Base-by-base conservation (phyloP, 2,797 vertebrate genomes). In the Macrochelys suwanniensis region DNA sequence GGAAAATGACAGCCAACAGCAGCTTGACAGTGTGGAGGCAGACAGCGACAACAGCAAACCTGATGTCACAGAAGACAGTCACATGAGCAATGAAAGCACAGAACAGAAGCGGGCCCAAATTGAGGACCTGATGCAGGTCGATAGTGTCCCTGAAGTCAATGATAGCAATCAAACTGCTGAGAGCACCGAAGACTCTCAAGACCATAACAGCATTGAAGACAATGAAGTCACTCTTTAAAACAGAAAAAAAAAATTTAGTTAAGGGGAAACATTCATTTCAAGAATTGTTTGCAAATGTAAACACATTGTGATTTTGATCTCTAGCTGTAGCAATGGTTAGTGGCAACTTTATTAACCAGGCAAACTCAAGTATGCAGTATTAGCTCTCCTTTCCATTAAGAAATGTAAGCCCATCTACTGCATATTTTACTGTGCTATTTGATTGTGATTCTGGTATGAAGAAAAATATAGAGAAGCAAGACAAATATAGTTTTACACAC, bases 1-100 rank as follows among this genome's bases (percentile, higher is more conserved):
- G 49, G 98, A 98, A 85, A 95, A 95, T 0, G 65, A 93, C 42
- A 98, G 96, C 85, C 57, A 5, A 7, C 96, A 96, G 71, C 96
- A 93, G 85, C 42, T 91, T 0, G 80, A 97, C 1, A 96, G 96
- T 80, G 78, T 0, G 0, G 96, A 97, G 77, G 51, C 4, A 1
- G 74, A 89, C 2, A 1, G 50, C 3, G 71, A 90, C 80, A 85
- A 89, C 11, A 98, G 96, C 88, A 94, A 95, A 51, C 54, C 51
- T 8, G 4, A 23, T 13, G 25, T 7, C 54, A 57, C 84, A 74
- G 51, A 53, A 3, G 88, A 84, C 8, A 93, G 84, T 25, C 56
- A 74, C 11, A 86, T 82, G 59, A 85, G 76, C 13, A 1, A 13
- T 45, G 93, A 95, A 42, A 97, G 96, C 90, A 85, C 5, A 54